A percentile compares a stretch with the other conserved stretches of the same genome.
Conservation (phyloP, 2,113 vertebrate species). For the Saguinus midas region DNA sequence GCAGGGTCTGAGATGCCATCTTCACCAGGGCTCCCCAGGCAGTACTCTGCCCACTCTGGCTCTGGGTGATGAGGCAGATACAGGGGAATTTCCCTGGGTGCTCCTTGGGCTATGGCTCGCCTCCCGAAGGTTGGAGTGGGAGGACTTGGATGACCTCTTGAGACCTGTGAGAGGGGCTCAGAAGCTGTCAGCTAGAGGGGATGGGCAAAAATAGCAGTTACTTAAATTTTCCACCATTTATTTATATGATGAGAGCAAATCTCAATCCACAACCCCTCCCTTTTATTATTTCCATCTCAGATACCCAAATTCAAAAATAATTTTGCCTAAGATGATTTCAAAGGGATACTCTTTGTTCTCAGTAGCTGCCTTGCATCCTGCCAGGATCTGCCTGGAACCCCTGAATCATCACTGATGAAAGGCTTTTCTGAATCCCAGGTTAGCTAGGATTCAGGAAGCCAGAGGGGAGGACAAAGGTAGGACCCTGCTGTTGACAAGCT, state of each 20-base stretch:
- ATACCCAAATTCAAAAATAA: background rate
- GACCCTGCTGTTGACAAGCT: background rate
- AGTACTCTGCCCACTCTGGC: background rate
- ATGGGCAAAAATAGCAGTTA: background rate
- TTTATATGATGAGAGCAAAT: background rate
- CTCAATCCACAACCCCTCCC: accelerated
- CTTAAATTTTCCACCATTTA: background rate
- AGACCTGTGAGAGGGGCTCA: conserved; percentile 43
- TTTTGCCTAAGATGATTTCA: background rate
- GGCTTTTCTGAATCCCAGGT: background rate
- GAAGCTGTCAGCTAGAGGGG: conserved; percentile 61
- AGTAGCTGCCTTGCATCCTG: background rate
- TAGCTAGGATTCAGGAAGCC: background rate
- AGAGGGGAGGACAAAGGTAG: background rate
- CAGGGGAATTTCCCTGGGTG: background rate
- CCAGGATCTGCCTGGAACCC: background rate
- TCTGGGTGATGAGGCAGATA: conserved; percentile 69
- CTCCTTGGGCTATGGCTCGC: conserved; percentile 57
- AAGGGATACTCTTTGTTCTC: background rate
- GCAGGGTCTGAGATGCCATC: background rate
- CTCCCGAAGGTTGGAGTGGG: conserved; percentile 68
- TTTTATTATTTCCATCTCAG: background rate
- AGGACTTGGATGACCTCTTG: conserved; percentile 57
- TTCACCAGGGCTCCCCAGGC: background rate
- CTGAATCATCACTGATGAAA: background rate